phyloP scores from a whole-genome alignment of 2,888 invertebrate genomes.

The Petrolisthes manimaculis region DNA sequence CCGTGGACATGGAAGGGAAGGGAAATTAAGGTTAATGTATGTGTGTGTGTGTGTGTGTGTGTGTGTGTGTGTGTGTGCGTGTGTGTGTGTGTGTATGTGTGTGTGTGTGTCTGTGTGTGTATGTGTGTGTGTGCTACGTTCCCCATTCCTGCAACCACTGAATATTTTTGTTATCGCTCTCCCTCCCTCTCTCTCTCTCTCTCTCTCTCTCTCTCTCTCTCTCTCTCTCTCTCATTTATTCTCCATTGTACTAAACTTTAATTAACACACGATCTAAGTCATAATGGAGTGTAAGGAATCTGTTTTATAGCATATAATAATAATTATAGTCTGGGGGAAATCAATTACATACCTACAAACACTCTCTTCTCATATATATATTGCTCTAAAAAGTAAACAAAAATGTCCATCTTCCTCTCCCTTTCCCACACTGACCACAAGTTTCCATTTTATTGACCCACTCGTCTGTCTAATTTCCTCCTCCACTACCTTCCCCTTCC shows the following conservation, averaged over 20 bases:
- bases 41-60: constrained; percentile 1
- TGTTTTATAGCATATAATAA: neutral
- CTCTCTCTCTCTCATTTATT: constrained; percentile 2
- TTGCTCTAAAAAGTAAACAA: too few species aligned
- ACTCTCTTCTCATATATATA: too few species aligned
- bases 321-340: neutral
- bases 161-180: neutral
- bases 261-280: neutral
- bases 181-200: neutral
- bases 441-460: too few species aligned
- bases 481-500: neutral
- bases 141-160: neutral
- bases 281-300: neutral
- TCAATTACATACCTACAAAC: too few species aligned
- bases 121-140: constrained; percentile 1
- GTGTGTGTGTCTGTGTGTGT: constrained; percentile 10
- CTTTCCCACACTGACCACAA: too few species aligned
- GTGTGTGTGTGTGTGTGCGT: constrained; percentile 20
- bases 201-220: constrained; percentile 13
- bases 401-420: too few species aligned
- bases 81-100: constrained; percentile 10
- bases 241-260: neutral
- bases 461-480: neutral
- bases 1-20: neutral
- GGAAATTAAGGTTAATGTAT: neutral